Evolutionary conservation across 2,888 invertebrate genomes (phyloP).

Genomic region (Thysanoteuthis rhombus): DNA sequence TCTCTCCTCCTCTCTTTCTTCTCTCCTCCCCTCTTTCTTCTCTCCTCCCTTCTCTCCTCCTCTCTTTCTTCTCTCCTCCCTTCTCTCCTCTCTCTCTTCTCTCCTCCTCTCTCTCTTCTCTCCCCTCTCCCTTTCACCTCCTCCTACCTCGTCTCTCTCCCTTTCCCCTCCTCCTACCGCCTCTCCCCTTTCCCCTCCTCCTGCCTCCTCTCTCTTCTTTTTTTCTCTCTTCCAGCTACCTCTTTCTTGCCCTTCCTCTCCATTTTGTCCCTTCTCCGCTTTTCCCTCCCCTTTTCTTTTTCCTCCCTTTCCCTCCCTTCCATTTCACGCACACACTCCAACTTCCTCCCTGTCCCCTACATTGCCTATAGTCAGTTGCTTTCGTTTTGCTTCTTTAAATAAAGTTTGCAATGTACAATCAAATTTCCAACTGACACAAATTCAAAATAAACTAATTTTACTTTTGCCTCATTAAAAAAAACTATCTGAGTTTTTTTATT

Average conservation of each 20-base stretch:
- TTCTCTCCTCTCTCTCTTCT: neutral
- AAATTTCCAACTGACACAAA: neutral
- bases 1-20: neutral
- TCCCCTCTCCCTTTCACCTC: neutral
- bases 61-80: neutral
- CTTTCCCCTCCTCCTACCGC: neutral
- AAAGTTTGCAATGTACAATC: constrained; percentile 12
- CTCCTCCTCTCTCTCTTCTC: neutral
- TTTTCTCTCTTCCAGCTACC: too few relatives aligned
- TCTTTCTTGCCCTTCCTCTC: neutral
- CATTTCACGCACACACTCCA: neutral
- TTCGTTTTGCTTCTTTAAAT: neutral
- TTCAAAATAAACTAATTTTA: neutral
- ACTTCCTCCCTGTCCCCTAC: neutral
- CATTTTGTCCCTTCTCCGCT: neutral
- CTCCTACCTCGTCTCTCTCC: neutral
- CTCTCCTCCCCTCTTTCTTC: neutral
- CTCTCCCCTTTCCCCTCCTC: too few relatives aligned
- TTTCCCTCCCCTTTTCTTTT: neutral
- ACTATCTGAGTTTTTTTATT: neutral
- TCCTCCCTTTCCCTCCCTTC: neutral
- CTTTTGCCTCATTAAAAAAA: neutral
- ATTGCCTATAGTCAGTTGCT: neutral
- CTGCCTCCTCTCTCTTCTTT: too few relatives aligned
- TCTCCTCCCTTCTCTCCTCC: neutral